phyloP scores from a whole-genome alignment of 1,140 invertebrate genomes.

The Pseudomyrmex dendroicus region DNA sequence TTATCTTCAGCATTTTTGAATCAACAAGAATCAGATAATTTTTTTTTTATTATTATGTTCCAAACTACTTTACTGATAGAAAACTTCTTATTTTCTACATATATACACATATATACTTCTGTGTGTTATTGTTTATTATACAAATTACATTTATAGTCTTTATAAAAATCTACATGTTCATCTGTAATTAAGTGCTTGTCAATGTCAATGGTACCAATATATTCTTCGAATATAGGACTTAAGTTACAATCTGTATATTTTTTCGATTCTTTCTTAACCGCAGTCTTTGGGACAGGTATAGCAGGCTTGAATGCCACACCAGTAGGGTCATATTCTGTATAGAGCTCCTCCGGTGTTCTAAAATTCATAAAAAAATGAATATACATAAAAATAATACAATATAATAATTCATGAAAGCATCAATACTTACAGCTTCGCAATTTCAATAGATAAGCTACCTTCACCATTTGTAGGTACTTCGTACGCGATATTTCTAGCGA shows the following conservation, averaged over 20 bases:
- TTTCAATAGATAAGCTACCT: constrained; percentile 86
- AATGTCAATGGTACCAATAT: constrained; percentile 57
- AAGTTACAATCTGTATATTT: constrained; percentile 22
- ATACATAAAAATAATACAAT: not conserved
- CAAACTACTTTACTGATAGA: not conserved
- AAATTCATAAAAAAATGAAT: constrained; percentile 61
- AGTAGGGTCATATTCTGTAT: constrained; percentile 78
- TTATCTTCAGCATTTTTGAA: too few species aligned
- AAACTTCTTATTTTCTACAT: not conserved
- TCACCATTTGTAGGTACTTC: constrained; percentile 86
- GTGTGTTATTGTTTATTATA: constrained; percentile 25
- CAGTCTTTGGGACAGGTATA: constrained; percentile 76
- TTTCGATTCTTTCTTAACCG: constrained; percentile 25
- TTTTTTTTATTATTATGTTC: not conserved
- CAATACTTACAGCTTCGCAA: constrained; percentile 87
- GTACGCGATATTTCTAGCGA: constrained; percentile 87
- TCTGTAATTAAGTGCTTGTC: constrained; percentile 40
- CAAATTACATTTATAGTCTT: constrained; percentile 40
- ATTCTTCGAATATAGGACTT: constrained; percentile 64
- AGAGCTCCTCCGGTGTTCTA: constrained; percentile 79
- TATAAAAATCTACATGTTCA: constrained; percentile 66
- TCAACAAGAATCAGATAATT: not conserved
- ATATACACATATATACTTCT: constrained; percentile 20
- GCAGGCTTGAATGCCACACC: constrained; percentile 82
- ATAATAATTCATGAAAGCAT: not conserved